These are phyloP conservation scores for Chironomus striatipennis DNA, from an alignment of 1,140 invertebrate genomes.

Conservation along the genomic window DNA sequence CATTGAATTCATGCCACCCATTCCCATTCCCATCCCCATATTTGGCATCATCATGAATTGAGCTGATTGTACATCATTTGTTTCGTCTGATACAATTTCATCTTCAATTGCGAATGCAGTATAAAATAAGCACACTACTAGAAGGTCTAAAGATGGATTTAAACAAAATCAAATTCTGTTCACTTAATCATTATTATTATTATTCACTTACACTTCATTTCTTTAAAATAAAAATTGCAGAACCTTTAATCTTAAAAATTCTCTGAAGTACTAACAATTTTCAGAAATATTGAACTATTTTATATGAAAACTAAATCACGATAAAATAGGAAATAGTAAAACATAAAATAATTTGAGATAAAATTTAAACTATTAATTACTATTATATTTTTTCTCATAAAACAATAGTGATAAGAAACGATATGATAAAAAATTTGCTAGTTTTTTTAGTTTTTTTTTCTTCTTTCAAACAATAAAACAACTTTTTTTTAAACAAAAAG, in stretches of 20 bases:
- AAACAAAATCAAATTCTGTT: too few relatives aligned
- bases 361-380: too few relatives aligned
- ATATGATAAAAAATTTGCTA: too few relatives aligned
- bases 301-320: background rate
- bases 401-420: too few relatives aligned
- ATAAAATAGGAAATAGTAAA: too few relatives aligned
- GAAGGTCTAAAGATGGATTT: background rate
- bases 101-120: background rate
- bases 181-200: background rate
- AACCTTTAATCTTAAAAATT: background rate
- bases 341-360: too few relatives aligned
- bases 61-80: background rate
- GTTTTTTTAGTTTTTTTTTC: too few relatives aligned
- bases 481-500: too few relatives aligned
- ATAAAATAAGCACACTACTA: background rate
- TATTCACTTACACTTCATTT: background rate
- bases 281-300: background rate
- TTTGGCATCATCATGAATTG: background rate
- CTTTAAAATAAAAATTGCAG: background rate
- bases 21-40: background rate
- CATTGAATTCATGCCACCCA: background rate
- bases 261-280: background rate
- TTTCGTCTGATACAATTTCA: background rate
- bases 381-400: too few relatives aligned
- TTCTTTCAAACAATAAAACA: too few relatives aligned